Evolutionary conservation across 37 sponge, comb jelly and placozoan species (phyloP).

Genomic region (Axinella damicornis): DNA sequence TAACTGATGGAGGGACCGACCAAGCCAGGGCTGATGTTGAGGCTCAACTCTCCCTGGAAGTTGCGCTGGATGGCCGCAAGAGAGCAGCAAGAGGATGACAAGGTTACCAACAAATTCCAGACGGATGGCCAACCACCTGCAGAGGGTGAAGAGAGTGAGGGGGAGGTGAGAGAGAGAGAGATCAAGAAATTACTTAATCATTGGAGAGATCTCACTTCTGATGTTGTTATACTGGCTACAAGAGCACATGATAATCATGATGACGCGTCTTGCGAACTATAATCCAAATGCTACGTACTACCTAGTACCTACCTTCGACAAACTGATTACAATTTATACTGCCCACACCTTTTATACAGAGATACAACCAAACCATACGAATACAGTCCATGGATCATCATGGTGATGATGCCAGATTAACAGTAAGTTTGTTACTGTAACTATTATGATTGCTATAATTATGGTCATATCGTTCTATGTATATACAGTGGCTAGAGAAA

Average conservation of each 20-base stretch:
- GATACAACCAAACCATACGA: no score
- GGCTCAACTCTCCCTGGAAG: constrained; percentile 18
- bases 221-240: no score
- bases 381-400: no score
- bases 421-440: not conserved
- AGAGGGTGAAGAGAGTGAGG: not conserved
- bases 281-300: no score
- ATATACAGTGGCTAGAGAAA: constrained; percentile 11
- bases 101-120: constrained; percentile 95
- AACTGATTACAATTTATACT: no score
- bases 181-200: no score
- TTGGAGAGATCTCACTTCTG: no score
- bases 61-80: constrained; percentile 86
- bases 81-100: no score
- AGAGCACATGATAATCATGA: no score
- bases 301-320: no score
- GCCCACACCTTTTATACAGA: no score
- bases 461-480: not conserved
- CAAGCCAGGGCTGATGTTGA: constrained; percentile 63
- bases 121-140: constrained; percentile 94
- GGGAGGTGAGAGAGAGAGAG: not conserved
- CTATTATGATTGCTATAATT: not conserved
- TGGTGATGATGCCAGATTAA: not conserved
- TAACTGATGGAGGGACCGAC: constrained; percentile 94
- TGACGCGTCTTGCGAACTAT: no score